Base-by-base conservation (phyloP, 37 sponge, comb jelly and placozoan genomes). In the Aphrocallistes beatrix region DNA sequence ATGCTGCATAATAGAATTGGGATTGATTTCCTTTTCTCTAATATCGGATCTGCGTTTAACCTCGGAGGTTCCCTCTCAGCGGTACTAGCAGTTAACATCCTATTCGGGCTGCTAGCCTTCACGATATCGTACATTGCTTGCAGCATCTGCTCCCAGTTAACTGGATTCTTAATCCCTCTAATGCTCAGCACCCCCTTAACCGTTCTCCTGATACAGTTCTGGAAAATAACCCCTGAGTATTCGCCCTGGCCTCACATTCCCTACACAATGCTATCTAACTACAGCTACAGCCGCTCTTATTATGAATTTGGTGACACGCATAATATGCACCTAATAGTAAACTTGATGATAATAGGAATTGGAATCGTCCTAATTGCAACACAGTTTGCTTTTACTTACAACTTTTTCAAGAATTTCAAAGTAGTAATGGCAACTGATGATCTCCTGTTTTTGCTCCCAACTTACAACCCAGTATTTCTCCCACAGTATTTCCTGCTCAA, bases 401-500 rank as follows among this genome's bases (percentile, higher is more conserved):
- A 82, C 37, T 42, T 93, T 0, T 89, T 75, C 28, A 86, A 88
- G 21, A 88, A 75, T n/a, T 84, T 50, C 6, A 89, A 88, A 36
- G 38, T 85, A 40, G 87, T 91, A 32, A 75, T 93, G 6, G 83
- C 94, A 36, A 86, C 83, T 30, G 95, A 94, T 21, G 84, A 48
- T 16, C 86, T 86, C 38, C 91, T 94, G 85, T 94, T 94, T 51
- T 75, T 90, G 39, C 84, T 50, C 19, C 92, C 95, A 38, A 49
- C 89, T 81, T 94, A 94, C 51, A 88, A 92, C 50, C 51, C 87
- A 21, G 60, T 90, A 0, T 91, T 94, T 81, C 85, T 92, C 0
- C 93, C 92, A 47, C 89, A 93, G 82, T 85, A 88, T 38, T 32
- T 91, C 23, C 82, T 90, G 1, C 85, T 94, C 23, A 94, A 94